Evolutionary conservation across 2,888 invertebrate genomes (phyloP), one percentile per base, ranked within the genome.

Genomic region (Melieria picta): DNA sequence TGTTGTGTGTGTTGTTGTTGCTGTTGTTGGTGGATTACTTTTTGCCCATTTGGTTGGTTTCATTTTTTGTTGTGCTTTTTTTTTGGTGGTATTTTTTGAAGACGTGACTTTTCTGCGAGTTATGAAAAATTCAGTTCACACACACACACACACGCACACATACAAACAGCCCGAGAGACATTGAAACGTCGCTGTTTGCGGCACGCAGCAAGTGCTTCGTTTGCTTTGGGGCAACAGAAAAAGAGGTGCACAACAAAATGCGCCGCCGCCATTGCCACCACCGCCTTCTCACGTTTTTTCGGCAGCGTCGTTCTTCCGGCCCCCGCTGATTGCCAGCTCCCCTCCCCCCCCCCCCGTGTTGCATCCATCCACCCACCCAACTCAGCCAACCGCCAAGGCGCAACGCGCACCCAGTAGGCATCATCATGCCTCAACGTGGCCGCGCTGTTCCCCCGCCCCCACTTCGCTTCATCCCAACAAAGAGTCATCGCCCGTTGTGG

Each of bases 141-240:
- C 16, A 46, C 62, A 45, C 62, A 45, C 1, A 62, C 55, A 46
- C 45, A 75, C 75, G 75, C 76, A 76, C 73, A 74, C 77, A 72
- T 69, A 42, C 48, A 30, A 16, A 50, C 13, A 30, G 74, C 76
- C 77, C 77, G 79, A 80, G 78, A 80, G 79, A 80, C 77, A 76
- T 79, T 77, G 11, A 72, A 65, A 9, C 45, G 60, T 1, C 63
- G 60, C 1, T 65, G 61, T 50, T 61, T 57, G 63, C 69, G 52
- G 48, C 65, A 61, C 52, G 71, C 71, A 57, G 72, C 72, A 69
- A 69, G 69, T 72, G 72, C 69, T 55, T 10, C 64, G 50, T 11
- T 45, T 16, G 46, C 56, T 48, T 50, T 50, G 56, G 47, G 42
- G 64, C 48, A 64, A 56, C 7, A 11, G 62, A 43, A 47, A 56